Evolutionary conservation across 2,113 vertebrate species (phyloP).

Genomic region (Dryoscopus gambensis): DNA sequence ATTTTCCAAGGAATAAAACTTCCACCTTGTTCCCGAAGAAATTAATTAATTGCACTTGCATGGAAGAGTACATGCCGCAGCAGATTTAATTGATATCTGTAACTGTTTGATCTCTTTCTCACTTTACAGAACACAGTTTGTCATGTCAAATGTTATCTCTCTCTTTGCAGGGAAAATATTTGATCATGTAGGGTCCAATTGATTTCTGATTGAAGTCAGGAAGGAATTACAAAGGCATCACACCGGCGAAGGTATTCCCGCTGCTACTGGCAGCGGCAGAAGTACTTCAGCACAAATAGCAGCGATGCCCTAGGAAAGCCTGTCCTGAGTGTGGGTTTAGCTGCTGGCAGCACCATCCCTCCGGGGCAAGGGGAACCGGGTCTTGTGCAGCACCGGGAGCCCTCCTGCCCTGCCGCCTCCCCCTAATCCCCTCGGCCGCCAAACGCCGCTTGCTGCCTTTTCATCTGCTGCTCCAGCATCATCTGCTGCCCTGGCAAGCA

Average conservation of each 20-base stretch:
- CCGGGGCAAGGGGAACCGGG: background rate
- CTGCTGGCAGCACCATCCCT: background rate
- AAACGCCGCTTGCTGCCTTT: background rate
- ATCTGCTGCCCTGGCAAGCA: conserved; percentile 23
- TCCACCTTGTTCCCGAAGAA: background rate
- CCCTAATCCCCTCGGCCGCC: background rate
- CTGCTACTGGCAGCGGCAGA: background rate
- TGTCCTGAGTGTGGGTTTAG: background rate
- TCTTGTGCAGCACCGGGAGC: background rate
- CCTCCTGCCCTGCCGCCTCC: background rate
- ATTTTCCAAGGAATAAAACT: background rate
- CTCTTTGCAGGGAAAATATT: conserved; percentile 23
- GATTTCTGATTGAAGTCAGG: conserved; percentile 43
- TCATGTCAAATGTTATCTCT: conserved; percentile 30
- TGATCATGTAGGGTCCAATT: background rate
- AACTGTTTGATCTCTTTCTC: conserved; percentile 26
- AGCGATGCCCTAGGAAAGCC: background rate
- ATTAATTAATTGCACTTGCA: background rate
- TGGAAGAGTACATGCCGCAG: background rate
- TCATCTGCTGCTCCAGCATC: conserved; percentile 26
- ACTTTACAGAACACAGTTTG: background rate
- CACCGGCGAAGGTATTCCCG: background rate
- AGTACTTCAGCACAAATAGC: background rate
- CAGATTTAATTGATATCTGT: background rate
- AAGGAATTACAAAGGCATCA: background rate